Base-by-base conservation (phyloP, 2,888 invertebrate species). In the Drosophila subsilvestris region DNA sequence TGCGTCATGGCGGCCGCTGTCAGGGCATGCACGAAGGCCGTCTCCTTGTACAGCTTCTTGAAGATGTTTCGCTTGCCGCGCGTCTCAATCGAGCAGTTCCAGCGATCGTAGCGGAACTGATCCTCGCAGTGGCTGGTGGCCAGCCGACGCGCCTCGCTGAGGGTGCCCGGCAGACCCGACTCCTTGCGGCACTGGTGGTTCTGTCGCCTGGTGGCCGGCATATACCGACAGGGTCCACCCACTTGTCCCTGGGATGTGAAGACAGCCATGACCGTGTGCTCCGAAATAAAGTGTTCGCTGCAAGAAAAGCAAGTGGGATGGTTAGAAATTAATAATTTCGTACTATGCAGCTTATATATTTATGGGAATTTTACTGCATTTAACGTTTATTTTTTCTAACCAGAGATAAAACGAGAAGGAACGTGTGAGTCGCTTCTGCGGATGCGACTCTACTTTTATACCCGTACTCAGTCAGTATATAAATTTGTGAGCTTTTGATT, bases 1-100 rank as follows among this genome's bases (percentile, higher is more conserved):
- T 95, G 95, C 22, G 95, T 94, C 74, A 96, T 93, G 0, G 96
- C 95, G 0, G 96, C 96, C 0, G 96, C 94, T 0, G 95, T 93
- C 27, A 91, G 76, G 0, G 96, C 95, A 76, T 95, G 94, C 51
- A 96, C 93, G 75, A 96, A 95, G 0, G 96, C 95, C 3, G 96
- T 91, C 74, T 91, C 91, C 76, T 91, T 91, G 80, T 86, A 86
- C 17, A 86, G 86, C 42, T 86, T 86, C 66, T 93, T 93, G 81
- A 94, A 94, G 63, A 94, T 93, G 73, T 93, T 93, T 1, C 93
- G 81, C 85, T 93, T 94, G 63, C 91, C 93, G 73, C 94, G 94
- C 67, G 93, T 94, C 22, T 93, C 92, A 22, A 94, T 92, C 0
- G 95, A 94, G 82, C 95, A 95, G 88, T 95, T 95, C 95, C 95